phyloP scores from a whole-genome alignment of 2,888 invertebrate species.

The Lasius platythorax region DNA sequence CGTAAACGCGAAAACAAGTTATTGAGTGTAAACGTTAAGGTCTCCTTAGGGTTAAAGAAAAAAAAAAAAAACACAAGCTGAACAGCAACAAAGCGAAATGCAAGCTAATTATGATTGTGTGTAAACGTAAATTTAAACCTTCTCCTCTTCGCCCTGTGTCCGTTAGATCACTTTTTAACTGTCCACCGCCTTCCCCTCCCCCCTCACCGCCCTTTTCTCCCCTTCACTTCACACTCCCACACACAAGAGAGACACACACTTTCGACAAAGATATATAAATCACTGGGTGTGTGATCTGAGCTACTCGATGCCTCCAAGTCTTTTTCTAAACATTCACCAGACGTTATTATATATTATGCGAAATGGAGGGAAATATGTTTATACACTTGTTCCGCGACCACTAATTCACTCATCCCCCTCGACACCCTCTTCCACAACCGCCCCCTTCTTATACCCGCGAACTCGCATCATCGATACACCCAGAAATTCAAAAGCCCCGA shows the following conservation, averaged over 20 bases:
- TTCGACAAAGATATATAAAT: conserved; percentile 63
- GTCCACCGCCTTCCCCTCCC: conserved; percentile 37
- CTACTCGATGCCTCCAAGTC: conserved; percentile 77
- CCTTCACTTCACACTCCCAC: conserved; percentile 24
- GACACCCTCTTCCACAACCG: background rate
- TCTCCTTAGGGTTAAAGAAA: conserved; percentile 83
- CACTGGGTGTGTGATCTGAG: conserved; percentile 77
- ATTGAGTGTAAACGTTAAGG: conserved; percentile 84
- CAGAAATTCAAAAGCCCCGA: conserved; percentile 64
- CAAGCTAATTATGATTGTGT: conserved; percentile 83
- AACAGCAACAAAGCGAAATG: conserved; percentile 74
- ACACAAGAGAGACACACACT: conserved; percentile 27
- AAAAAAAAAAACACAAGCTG: conserved; percentile 73
- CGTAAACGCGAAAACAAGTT: conserved; percentile 75
- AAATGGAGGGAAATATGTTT: conserved; percentile 67
- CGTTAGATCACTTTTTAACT: conserved; percentile 66
- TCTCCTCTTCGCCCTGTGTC: conserved; percentile 66
- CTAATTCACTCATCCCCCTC: conserved; percentile 30
- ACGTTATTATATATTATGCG: conserved; percentile 65
- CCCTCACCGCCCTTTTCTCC: conserved; percentile 45
- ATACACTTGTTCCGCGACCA: conserved; percentile 69
- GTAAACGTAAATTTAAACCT: conserved; percentile 81
- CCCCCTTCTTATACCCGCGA: conserved; percentile 43
- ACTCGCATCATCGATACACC: conserved; percentile 64
- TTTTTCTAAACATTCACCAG: conserved; percentile 82